Evolutionary conservation across 2,113 vertebrate species (phyloP).

Genomic region (Calypte anna): DNA sequence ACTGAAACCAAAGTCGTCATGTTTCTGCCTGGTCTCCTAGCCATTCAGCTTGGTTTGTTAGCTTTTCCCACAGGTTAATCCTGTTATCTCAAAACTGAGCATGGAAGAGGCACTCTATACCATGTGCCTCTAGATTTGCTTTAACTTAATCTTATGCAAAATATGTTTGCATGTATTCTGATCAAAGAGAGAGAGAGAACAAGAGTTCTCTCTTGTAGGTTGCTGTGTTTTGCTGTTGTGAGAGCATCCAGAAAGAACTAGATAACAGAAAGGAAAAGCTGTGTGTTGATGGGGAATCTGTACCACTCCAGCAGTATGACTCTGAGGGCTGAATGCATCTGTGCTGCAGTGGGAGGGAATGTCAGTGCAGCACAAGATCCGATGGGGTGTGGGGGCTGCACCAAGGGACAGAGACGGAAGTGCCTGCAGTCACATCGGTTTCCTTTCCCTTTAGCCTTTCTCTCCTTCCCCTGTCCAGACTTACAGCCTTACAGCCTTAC

Average conservation of each 20-base stretch:
- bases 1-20: neutral
- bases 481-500: neutral
- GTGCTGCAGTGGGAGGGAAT: fast-evolving
- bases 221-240: neutral
- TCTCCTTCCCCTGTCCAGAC: neutral
- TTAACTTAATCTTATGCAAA: neutral
- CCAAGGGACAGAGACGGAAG: neutral
- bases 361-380: neutral
- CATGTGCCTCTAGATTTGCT: neutral
- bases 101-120: neutral
- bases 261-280: neutral
- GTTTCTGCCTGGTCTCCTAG: neutral
- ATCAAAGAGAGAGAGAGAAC: neutral
- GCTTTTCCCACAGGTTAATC: neutral
- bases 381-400: neutral
- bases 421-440: fast-evolving
- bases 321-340: neutral
- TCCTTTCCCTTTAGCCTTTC: neutral
- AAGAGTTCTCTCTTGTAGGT: neutral
- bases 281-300: neutral
- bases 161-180: neutral
- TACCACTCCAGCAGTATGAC: neutral
- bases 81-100: neutral
- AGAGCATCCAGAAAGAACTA: neutral
- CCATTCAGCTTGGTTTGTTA: neutral